These are phyloP conservation scores for Drosophila merina DNA, from an alignment of 2,888 invertebrate genomes.

Conservation along the genomic window DNA sequence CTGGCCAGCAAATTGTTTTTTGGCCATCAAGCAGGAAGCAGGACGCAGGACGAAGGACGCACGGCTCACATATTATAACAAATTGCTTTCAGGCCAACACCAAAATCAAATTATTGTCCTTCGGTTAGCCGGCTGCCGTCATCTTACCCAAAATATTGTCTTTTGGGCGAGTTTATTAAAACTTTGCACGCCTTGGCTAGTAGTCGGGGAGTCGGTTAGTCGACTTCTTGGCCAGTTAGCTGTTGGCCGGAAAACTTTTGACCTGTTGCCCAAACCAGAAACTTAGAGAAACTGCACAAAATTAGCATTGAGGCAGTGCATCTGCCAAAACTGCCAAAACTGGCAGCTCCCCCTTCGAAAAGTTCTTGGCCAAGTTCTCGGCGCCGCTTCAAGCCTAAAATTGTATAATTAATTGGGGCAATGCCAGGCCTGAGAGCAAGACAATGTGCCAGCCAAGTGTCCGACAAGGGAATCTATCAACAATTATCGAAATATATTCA, in stretches of 20 bases:
- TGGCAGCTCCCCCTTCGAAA: constrained; percentile 25
- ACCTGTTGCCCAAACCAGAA: constrained; percentile 57
- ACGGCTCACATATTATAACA: constrained; percentile 38
- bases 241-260: constrained; percentile 54
- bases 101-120: constrained; percentile 71
- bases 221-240: constrained; percentile 44
- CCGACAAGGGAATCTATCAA: neutral
- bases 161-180: constrained; percentile 68
- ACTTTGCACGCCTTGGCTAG: constrained; percentile 46
- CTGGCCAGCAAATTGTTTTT: constrained; percentile 11
- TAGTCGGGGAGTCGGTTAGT: neutral
- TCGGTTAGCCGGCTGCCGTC: constrained; percentile 10
- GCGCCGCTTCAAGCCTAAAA: constrained; percentile 55
- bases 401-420: constrained; percentile 66
- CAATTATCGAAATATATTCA: neutral
- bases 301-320: constrained; percentile 16
- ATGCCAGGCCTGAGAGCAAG: constrained; percentile 36
- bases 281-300: constrained; percentile 2
- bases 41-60: too few species aligned
- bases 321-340: neutral
- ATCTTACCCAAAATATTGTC: constrained; percentile 61
- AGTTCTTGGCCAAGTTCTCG: constrained; percentile 48
- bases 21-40: constrained; percentile 14
- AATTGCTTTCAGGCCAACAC: constrained; percentile 57
- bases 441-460: constrained; percentile 19